Conservation (phyloP, 2,113 vertebrate genomes). For the Otocyon megalotis region DNA sequence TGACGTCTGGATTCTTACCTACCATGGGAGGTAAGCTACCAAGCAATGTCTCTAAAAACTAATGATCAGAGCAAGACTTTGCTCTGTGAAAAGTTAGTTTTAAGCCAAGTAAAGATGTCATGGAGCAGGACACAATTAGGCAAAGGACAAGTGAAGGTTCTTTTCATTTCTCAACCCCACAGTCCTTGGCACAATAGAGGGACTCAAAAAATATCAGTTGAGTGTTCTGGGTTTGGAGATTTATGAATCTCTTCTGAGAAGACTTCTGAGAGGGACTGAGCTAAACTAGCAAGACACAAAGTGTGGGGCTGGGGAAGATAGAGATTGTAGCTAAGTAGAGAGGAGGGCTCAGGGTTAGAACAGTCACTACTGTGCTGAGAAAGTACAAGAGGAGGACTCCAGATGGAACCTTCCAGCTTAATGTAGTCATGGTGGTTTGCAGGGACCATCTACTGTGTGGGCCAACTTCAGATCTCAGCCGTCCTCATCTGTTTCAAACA, state of each 20-base stretch:
- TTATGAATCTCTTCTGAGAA: neutral
- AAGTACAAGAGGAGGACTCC: neutral
- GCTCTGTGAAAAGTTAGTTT: neutral
- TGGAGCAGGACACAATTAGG: neutral
- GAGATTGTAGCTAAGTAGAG: neutral
- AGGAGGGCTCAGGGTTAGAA: neutral
- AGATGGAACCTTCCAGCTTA: neutral
- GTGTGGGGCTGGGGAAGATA: neutral
- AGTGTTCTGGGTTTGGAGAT: neutral
- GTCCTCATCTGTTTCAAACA: neutral
- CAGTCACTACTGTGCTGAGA: neutral
- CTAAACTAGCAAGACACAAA: neutral
- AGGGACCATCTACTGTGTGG: neutral
- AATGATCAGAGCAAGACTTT: neutral
- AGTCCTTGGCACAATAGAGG: neutral
- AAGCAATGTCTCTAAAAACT: neutral
- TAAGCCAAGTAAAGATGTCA: neutral
- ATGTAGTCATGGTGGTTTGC: rapidly evolving
- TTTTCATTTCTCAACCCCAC: neutral
- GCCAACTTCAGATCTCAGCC: neutral
- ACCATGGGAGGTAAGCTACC: neutral
- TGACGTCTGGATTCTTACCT: neutral
- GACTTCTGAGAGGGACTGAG: neutral
- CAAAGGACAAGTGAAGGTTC: neutral
- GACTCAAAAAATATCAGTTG: neutral